These are phyloP conservation scores for Phenganax marumi DNA, from an alignment of 92 coral and sea anemone genomes.

Conservation along the genomic window DNA sequence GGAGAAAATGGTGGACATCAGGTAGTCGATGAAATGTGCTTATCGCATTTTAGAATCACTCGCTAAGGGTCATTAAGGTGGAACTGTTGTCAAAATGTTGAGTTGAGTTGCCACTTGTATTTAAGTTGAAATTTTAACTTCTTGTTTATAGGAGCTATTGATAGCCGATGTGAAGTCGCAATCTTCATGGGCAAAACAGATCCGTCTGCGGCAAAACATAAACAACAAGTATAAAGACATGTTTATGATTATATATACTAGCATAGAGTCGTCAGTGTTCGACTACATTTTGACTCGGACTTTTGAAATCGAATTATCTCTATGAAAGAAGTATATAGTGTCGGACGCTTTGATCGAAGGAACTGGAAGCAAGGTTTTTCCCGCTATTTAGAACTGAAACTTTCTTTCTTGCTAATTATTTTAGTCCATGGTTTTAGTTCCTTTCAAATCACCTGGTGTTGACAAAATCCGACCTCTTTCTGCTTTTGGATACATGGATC, in stretches of 20 bases:
- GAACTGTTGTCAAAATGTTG: not conserved
- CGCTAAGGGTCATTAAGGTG: not conserved
- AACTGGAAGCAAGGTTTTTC: too few species aligned
- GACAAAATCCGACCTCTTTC: slow-evolving; percentile 76
- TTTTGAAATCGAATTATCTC: too few species aligned
- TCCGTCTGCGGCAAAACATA: slow-evolving; percentile 73
- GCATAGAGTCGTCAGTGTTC: too few species aligned
- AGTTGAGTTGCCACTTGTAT: not conserved
- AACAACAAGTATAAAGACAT: slow-evolving; percentile 72
- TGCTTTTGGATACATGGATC: slow-evolving; percentile 82
- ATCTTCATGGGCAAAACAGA: slow-evolving; percentile 98
- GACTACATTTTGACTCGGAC: too few species aligned
- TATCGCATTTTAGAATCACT: not conserved
- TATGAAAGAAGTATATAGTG: too few species aligned
- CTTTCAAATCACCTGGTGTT: slow-evolving; percentile 90
- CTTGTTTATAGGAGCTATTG: slow-evolving; percentile 74
- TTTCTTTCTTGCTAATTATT: not conserved
- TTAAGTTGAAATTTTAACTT: not conserved
- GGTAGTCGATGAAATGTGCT: slow-evolving; percentile 47
- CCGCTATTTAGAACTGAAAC: not conserved
- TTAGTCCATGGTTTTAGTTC: slow-evolving; percentile 93
- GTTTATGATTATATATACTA: too few species aligned
- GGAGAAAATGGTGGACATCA: slow-evolving; percentile 98
- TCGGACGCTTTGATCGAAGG: too few species aligned
- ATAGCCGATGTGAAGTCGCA: slow-evolving; percentile 83